A percentile compares a stretch with the other conserved stretches of the same genome.
Conservation (phyloP, 2,113 vertebrate genomes). For the Carassius carassius region DNA sequence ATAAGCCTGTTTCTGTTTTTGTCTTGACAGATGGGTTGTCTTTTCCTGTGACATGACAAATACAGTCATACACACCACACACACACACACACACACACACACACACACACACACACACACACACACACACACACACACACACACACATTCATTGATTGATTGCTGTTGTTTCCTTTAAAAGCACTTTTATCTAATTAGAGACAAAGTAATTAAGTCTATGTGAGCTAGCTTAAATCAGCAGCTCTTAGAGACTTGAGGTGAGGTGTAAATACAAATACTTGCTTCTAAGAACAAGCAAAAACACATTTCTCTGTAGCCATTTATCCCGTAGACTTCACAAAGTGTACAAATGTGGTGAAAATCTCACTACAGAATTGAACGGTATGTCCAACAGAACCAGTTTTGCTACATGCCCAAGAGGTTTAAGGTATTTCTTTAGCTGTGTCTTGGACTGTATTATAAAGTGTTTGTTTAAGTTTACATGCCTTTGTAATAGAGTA, state of each 20-base stretch:
- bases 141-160: neutral
- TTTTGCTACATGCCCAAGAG: conserved; percentile 39
- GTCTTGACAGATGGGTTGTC: neutral
- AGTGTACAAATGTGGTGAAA: neutral
- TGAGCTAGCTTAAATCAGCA: neutral
- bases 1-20: neutral
- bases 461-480: conserved; percentile 32
- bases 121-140: conserved; percentile 8
- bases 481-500: conserved; percentile 33
- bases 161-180: conserved; percentile 6
- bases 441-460: neutral
- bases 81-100: too few species aligned
- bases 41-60: neutral
- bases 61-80: too few species aligned
- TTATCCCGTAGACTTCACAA: neutral
- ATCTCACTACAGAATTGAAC: neutral
- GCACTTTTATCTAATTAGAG: neutral
- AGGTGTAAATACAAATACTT: neutral
- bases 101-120: too few species aligned
- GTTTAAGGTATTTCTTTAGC: conserved; percentile 3
- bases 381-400: conserved; percentile 37
- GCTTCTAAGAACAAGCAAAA: neutral
- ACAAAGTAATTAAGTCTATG: neutral
- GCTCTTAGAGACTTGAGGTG: neutral
- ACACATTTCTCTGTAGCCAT: conserved; percentile 16